phyloP scores from a whole-genome alignment of 2,888 invertebrate genomes.

The Brachylomia viminalis region DNA sequence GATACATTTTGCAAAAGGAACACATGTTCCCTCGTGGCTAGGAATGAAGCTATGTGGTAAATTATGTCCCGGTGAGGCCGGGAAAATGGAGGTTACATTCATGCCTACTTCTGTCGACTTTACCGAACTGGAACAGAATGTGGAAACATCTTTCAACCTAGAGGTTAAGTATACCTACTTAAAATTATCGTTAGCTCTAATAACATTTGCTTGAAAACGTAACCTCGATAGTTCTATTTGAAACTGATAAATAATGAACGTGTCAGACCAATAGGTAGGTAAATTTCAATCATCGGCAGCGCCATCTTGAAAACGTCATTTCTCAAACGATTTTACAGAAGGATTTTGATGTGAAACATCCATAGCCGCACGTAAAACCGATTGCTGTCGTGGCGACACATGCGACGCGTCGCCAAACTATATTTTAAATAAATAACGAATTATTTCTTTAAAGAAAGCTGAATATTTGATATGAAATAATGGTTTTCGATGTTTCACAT shows the following conservation, averaged over 20 bases:
- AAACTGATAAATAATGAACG: neutral
- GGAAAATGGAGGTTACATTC: slow-evolving; percentile 88
- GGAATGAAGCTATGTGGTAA: slow-evolving; percentile 81
- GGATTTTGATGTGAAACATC: too few relatives aligned
- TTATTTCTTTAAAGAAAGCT: too few relatives aligned
- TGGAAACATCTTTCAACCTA: slow-evolving; percentile 85
- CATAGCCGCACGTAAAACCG: too few relatives aligned
- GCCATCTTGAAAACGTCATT: neutral
- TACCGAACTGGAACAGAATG: slow-evolving; percentile 82
- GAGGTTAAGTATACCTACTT: slow-evolving; percentile 79
- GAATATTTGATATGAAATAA: too few relatives aligned
- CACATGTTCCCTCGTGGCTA: slow-evolving; percentile 79
- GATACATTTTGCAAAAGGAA: slow-evolving; percentile 83
- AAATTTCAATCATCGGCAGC: neutral
- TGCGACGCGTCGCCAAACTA: too few relatives aligned
- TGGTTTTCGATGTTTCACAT: too few relatives aligned
- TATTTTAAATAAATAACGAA: too few relatives aligned
- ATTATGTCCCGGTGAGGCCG: slow-evolving; percentile 86
- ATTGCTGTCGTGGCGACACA: too few relatives aligned
- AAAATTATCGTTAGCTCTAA: neutral
- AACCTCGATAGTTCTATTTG: neutral
- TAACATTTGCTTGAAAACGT: neutral
- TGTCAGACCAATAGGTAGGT: neutral
- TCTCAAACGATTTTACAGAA: neutral
- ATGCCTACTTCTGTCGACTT: slow-evolving; percentile 86